phyloP scores from a whole-genome alignment of 2,113 vertebrate species.

The Aplodontia rufa region DNA sequence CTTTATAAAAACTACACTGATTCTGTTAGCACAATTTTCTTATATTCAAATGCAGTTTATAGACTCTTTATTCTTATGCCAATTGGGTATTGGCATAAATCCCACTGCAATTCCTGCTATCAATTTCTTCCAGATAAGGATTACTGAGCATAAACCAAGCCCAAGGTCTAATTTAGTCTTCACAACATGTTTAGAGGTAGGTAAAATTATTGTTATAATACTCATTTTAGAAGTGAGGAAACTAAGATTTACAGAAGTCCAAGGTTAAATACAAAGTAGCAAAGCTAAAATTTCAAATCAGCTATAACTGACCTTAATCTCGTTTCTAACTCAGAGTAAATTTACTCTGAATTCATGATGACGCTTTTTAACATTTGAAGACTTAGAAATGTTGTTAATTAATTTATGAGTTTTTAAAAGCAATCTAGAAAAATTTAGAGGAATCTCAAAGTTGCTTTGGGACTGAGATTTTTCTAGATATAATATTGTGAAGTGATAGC shows the following conservation, averaged over 20 bases:
- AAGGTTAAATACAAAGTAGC: not conserved
- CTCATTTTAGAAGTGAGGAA: not conserved
- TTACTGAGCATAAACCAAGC: not conserved
- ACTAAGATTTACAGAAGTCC: not conserved
- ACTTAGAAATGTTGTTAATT: not conserved
- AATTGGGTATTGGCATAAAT: not conserved
- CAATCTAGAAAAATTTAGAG: constrained; percentile 7
- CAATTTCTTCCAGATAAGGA: not conserved
- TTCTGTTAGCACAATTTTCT: not conserved
- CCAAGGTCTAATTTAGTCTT: not conserved
- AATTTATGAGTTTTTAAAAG: not conserved
- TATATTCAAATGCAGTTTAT: not conserved
- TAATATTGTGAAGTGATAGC: constrained; percentile 53
- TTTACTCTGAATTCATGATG: not conserved
- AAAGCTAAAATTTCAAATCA: not conserved
- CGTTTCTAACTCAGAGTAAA: not conserved
- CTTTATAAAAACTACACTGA: not conserved
- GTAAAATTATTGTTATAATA: not conserved
- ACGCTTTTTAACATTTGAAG: not conserved
- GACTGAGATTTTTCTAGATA: constrained; percentile 50
- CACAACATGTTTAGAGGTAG: not conserved
- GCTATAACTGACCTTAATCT: not conserved
- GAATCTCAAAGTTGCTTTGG: not conserved
- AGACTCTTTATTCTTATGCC: not conserved
- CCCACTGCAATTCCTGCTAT: not conserved